phyloP scores from a whole-genome alignment of 2,797 vertebrate genomes.

The Falco novaeseelandiae region DNA sequence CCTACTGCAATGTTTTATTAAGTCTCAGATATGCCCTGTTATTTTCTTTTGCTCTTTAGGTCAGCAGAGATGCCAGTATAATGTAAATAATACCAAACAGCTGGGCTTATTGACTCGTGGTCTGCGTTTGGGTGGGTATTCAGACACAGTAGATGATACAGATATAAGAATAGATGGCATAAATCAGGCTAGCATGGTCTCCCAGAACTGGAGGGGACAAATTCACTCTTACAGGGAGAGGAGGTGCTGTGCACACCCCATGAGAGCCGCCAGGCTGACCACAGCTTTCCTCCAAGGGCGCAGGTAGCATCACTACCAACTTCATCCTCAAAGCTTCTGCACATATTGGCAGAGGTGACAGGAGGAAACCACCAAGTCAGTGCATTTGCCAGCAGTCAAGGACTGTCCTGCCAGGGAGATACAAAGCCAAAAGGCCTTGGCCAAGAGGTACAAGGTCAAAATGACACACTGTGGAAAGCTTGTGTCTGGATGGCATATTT shows the following conservation, averaged over 20 bases:
- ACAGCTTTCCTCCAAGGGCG: not conserved
- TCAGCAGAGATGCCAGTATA: conserved; percentile 73
- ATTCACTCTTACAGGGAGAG: not conserved
- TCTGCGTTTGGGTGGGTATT: conserved; percentile 17
- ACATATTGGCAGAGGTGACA: not conserved
- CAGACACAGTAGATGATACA: not conserved
- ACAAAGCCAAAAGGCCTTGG: not conserved
- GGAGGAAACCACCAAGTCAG: not conserved
- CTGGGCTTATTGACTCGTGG: conserved; percentile 57
- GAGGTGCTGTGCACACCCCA: not conserved
- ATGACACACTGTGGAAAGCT: not conserved
- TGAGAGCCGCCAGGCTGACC: not conserved
- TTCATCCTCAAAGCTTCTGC: not conserved
- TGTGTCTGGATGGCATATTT: not conserved
- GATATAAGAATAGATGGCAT: not conserved
- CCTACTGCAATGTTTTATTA: conserved; percentile 79
- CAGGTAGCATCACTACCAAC: not conserved
- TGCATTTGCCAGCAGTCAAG: not conserved
- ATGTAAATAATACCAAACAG: conserved; percentile 74
- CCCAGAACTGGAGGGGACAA: not conserved
- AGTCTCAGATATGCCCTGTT: conserved; percentile 78
- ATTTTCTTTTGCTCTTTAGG: conserved; percentile 79
- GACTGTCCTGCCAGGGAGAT: not conserved
- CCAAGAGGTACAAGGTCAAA: not conserved
- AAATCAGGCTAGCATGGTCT: not conserved